Conservation (phyloP, 2,113 vertebrate genomes). For the Cyprinodon tularosa region DNA sequence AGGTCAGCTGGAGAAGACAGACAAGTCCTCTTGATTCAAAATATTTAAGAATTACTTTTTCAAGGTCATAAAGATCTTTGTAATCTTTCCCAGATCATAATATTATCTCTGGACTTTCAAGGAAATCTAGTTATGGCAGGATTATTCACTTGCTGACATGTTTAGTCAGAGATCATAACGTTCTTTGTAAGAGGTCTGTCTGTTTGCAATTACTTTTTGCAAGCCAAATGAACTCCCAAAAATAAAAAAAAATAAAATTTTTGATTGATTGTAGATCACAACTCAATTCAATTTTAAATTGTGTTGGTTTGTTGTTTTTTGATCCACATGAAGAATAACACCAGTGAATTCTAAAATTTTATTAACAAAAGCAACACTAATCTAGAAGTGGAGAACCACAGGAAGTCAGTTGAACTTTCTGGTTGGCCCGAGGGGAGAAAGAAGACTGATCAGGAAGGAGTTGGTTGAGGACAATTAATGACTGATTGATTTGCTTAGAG, state of each 20-base stretch:
- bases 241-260: conserved; percentile 44
- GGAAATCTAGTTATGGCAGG: conserved; percentile 8
- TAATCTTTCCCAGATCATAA: neutral
- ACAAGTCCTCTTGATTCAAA: conserved; percentile 1
- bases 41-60: neutral
- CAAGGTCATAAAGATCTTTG: neutral
- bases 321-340: no score
- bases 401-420: no score
- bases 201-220: conserved; percentile 36
- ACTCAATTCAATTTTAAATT: no score
- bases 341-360: no score
- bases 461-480: no score
- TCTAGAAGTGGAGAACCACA: no score
- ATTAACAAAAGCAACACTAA: no score
- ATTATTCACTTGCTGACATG: conserved; percentile 17
- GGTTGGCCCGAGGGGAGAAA: no score
- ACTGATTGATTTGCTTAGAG: no score
- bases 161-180: conserved; percentile 11
- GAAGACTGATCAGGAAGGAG: no score
- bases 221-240: conserved; percentile 27
- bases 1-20: neutral
- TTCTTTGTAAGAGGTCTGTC: conserved; percentile 21
- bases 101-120: conserved; percentile 10
- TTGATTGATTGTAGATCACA: neutral
- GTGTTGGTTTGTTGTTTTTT: no score